These are phyloP conservation scores for Nymphalis io DNA, from an alignment of 1,140 invertebrate genomes.

Conservation along the genomic window DNA sequence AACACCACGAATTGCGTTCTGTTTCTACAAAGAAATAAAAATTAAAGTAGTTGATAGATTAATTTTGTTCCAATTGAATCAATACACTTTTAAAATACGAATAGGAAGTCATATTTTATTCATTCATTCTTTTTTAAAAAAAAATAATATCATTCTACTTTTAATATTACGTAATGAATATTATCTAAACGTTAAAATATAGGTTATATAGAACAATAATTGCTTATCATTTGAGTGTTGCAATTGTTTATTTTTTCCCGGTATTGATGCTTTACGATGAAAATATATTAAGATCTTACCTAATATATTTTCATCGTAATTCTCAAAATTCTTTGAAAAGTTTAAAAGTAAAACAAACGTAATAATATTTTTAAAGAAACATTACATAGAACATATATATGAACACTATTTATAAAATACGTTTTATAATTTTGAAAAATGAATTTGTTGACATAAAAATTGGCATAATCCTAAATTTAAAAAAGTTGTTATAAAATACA, in stretches of 20 bases:
- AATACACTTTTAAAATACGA: background rate
- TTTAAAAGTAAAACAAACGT: background rate
- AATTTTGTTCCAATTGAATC: background rate
- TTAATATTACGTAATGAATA: constrained; percentile 1
- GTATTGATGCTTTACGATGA: background rate
- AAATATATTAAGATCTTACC: background rate
- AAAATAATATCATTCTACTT: background rate
- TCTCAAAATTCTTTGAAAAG: background rate
- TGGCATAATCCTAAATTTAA: too few relatives aligned
- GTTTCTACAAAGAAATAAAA: background rate
- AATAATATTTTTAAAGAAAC: background rate
- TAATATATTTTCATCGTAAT: too few relatives aligned
- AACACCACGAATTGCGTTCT: background rate
- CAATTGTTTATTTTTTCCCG: constrained; percentile 31
- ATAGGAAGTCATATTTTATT: background rate
- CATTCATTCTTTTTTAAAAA: background rate
- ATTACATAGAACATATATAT: background rate
- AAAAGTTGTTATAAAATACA: too few relatives aligned
- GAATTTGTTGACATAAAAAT: too few relatives aligned
- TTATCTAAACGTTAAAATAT: constrained; percentile 37
- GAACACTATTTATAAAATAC: too few relatives aligned
- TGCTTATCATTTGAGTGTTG: constrained; percentile 48
- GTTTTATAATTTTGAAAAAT: too few relatives aligned
- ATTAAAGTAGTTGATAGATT: background rate
- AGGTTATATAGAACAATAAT: constrained; percentile 39